phyloP scores from a whole-genome alignment of 2,888 invertebrate genomes.

The Drosophila silvestris region DNA sequence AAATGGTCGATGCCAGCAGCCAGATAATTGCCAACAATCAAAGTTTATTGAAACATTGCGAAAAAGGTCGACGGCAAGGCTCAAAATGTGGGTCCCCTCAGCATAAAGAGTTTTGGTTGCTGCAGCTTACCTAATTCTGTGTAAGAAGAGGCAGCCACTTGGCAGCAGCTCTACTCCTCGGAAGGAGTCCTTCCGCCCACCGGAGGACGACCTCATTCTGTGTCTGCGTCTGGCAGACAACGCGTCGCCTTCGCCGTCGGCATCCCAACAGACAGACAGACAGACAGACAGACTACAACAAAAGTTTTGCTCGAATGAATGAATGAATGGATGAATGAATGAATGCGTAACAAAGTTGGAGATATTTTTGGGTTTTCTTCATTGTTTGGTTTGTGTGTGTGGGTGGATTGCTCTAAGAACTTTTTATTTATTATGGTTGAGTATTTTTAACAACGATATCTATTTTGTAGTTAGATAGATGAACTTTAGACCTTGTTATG shows the following conservation, averaged over 20 bases:
- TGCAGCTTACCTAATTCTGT: constrained; percentile 24
- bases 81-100: constrained; percentile 15
- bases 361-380: neutral
- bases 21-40: constrained; percentile 79
- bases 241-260: constrained; percentile 58
- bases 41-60: constrained; percentile 71
- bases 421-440: constrained; percentile 4
- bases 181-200: constrained; percentile 2
- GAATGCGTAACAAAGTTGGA: constrained; percentile 53
- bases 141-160: constrained; percentile 16
- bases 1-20: constrained; percentile 63
- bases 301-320: constrained; percentile 32
- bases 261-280: constrained; percentile 3
- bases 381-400: neutral
- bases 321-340: constrained; percentile 34
- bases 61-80: constrained; percentile 18
- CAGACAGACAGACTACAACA: constrained; percentile 13
- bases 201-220: constrained; percentile 61
- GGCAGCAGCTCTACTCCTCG: constrained; percentile 9
- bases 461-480: neutral
- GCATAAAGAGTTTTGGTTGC: constrained; percentile 4
- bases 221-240: constrained; percentile 63
- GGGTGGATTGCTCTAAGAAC: neutral
- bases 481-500: neutral
- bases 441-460: constrained; percentile 16